Evolutionary conservation across 2,113 vertebrate genomes (phyloP), one percentile per base, ranked within the genome.

Genomic region (Scalopus aquaticus): DNA sequence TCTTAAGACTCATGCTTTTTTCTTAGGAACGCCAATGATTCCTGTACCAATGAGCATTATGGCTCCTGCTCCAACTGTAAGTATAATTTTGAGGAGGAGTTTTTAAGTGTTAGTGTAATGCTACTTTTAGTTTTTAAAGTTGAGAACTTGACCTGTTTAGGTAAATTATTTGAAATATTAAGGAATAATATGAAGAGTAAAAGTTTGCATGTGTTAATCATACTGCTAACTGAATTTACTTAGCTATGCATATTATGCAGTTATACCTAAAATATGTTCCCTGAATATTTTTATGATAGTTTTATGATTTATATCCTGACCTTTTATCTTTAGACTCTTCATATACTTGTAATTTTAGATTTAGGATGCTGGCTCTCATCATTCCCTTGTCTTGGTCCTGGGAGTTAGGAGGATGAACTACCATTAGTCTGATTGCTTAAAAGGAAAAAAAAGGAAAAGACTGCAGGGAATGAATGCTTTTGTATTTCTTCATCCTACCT

Each of bases 41-140:
- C 99, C 99, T 96, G 99, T 99, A 93, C 99, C 99, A 90, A 99
- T 99, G 99, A 99, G 99, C 95, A 99, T 99, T 97, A 99, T 99
- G 99, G 98, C 99, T 88, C 98, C 99, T 87, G 98, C 99, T 85
- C 98, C 99, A 24, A 98, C 99, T 95, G 99, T 99, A 98, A 99
- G 98, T 98, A 95, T 96, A 91, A 62, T 46, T 91, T 87, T 78
- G 95, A 87, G 60, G 35, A 87, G 24, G 12, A 54, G 64, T 78
- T n/a, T n/a, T n/a, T 72, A 49, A 11, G 32, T 46, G 22, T 78
- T 92, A 74, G 0, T 13, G 7, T 64, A 80, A 22, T 74, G 16
- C 0, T 65, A 62, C 8, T 60, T 60, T 56, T 20, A 56, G 10
- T 42, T 92, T 95, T 96, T 70, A 85, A 85, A 86, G 37, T 26